These are phyloP conservation scores for Nomada ruficornis DNA, from an alignment of 2,888 invertebrate species.

Conservation along the genomic window DNA sequence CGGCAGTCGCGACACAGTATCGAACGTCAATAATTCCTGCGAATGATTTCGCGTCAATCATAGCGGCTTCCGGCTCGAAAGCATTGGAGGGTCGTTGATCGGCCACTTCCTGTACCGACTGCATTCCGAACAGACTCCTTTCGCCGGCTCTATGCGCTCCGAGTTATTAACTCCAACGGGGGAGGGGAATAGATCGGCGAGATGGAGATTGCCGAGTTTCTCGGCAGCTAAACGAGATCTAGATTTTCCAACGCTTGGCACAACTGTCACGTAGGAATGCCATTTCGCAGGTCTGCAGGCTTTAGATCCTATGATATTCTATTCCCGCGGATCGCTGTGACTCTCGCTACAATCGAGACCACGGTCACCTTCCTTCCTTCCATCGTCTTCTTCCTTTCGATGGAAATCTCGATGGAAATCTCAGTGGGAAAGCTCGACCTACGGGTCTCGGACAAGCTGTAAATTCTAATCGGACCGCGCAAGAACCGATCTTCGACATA, in stretches of 20 bases:
- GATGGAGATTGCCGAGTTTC: slow-evolving; percentile 65
- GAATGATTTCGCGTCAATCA: slow-evolving; percentile 58
- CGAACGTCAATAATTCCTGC: slow-evolving; percentile 36
- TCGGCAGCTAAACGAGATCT: slow-evolving; percentile 68
- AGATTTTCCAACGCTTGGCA: slow-evolving; percentile 67
- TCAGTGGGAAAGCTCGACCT: neutral
- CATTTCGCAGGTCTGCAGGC: slow-evolving; percentile 58
- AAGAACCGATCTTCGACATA: slow-evolving; percentile 11
- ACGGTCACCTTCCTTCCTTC: slow-evolving; percentile 1
- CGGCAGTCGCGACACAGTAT: slow-evolving; percentile 15
- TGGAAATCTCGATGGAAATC: slow-evolving; percentile 4
- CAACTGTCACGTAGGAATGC: slow-evolving; percentile 69
- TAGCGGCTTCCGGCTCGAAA: slow-evolving; percentile 67
- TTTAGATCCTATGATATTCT: slow-evolving; percentile 56
- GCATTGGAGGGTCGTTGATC: slow-evolving; percentile 67
- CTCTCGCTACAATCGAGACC: neutral
- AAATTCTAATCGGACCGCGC: slow-evolving; percentile 11
- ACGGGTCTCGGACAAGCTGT: neutral
- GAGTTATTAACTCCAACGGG: slow-evolving; percentile 68
- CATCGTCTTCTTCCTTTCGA: neutral
- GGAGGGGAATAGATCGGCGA: slow-evolving; percentile 34
- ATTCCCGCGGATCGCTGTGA: slow-evolving; percentile 33
- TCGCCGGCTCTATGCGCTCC: slow-evolving; percentile 63
- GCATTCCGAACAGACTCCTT: slow-evolving; percentile 71
- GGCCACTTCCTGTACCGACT: slow-evolving; percentile 70